Evolutionary conservation across 2,797 vertebrate genomes (phyloP), one percentile per base, ranked within the genome.

Genomic region (Clarias platycephalus): DNA sequence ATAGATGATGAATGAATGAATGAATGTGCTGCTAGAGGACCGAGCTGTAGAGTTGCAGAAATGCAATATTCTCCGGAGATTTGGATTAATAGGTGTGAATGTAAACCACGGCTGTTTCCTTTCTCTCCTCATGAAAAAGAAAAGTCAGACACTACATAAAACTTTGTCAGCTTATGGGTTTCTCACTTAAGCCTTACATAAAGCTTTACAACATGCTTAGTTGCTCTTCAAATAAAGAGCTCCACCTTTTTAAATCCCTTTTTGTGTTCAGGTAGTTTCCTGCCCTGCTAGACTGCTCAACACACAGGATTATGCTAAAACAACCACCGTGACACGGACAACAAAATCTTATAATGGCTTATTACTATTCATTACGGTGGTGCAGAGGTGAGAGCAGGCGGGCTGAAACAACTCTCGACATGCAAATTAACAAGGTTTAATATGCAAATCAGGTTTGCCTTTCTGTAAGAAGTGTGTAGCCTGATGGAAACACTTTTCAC

Each of bases 321-420:
- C 81, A 83, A 53, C 81, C 57, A 63, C 4, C 60, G 40, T 44
- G 13, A 24, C 40, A 60, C 55, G 5, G 34, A 40, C 31, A 60
- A 71, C 80, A 57, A 70, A 63, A 63, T 63, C 58, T 26, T 44
- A 63, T 63, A 63, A 63, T 63, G 34, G 58, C 57, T 68, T 68
- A 81, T 81, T 58, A 71, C 53, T 58, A 81, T 81, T 81, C 80
- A 68, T 70, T 37, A 82, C 24, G 5, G 24, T 18, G 60, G 80
- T 40, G 64, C 63, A 58, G 80, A 57, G 20, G 80, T 68, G 44
- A 57, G 80, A 68, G 80, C 53, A 26, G 53, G 55, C 53, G 1
- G 15, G 57, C 80, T 71, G 67, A 40, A 79, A 79, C 60, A 44
- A 79, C 82, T 40, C 72, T 37, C 28, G 66, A 34, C 67, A 66